phyloP scores from a whole-genome alignment of 2,888 invertebrate species.

The Calameuta filiformis region DNA sequence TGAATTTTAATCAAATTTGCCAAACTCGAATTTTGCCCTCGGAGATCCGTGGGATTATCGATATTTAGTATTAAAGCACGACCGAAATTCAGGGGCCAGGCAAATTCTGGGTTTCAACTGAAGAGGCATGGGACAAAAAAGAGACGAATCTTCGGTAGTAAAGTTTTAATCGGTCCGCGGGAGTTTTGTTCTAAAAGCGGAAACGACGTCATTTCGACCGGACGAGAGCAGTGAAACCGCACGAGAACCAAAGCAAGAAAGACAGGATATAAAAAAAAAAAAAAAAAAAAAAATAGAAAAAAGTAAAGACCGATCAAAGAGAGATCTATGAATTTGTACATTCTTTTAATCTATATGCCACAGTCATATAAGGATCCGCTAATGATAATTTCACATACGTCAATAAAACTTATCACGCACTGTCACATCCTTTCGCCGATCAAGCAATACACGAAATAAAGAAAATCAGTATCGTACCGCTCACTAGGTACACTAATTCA shows the following conservation, averaged over 20 bases:
- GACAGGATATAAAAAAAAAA: not conserved
- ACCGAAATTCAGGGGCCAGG: not conserved
- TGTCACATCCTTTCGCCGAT: not conserved
- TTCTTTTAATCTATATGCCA: not conserved
- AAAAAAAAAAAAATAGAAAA: not conserved
- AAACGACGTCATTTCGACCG: not conserved
- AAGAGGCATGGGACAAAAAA: constrained; percentile 4
- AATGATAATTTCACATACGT: not conserved
- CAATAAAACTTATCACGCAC: not conserved
- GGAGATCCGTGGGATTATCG: not conserved
- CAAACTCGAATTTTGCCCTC: not conserved
- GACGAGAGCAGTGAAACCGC: constrained; percentile 1
- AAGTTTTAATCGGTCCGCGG: constrained; percentile 1
- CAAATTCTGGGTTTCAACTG: not conserved
- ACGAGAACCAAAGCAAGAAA: not conserved
- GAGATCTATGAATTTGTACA: not conserved
- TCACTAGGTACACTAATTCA: not conserved
- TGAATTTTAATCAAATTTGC: not conserved
- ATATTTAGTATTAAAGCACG: not conserved
- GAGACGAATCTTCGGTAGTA: not conserved
- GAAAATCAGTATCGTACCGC: not conserved
- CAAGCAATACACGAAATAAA: not conserved
- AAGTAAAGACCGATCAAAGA: not conserved
- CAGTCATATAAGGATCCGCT: not conserved
- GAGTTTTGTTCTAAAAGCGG: not conserved